A percentile compares a stretch with the other conserved stretches of the same genome.
Conservation (phyloP, 1,140 invertebrate species). For the Caligus rogercresseyi region DNA sequence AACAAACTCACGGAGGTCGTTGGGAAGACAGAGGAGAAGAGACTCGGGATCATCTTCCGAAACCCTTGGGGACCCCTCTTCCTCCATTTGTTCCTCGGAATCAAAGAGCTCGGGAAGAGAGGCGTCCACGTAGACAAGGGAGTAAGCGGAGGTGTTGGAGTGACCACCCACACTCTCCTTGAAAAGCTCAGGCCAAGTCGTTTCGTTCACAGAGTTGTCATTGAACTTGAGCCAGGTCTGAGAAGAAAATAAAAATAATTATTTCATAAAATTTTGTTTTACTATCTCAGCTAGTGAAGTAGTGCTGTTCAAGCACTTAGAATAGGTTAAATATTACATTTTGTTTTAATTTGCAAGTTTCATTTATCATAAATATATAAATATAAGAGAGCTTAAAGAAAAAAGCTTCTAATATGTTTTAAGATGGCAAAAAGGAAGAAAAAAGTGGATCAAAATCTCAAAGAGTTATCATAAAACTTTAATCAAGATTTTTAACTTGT, state of each 20-base stretch:
- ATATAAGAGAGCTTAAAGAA: too few relatives aligned
- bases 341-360: too few relatives aligned
- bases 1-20: conserved; percentile 29
- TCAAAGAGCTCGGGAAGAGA: conserved; percentile 22
- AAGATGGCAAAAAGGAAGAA: too few relatives aligned
- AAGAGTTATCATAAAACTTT: too few relatives aligned
- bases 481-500: too few relatives aligned
- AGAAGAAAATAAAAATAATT: conserved; percentile 1
- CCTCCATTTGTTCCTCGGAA: background rate
- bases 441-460: too few relatives aligned
- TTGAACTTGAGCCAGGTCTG: conserved; percentile 34
- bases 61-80: background rate
- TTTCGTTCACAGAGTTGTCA: conserved; percentile 34
- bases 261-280: too few relatives aligned
- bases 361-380: too few relatives aligned
- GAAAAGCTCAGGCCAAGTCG: conserved; percentile 33
- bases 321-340: too few relatives aligned
- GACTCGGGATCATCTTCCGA: background rate
- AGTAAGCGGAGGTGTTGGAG: conserved; percentile 36
- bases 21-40: conserved; percentile 24
- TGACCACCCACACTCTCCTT: conserved; percentile 35
- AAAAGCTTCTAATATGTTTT: too few relatives aligned
- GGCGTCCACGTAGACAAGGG: conserved; percentile 34
- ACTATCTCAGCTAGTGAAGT: too few relatives aligned
- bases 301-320: too few relatives aligned